Evolutionary conservation across 1,140 invertebrate genomes (phyloP).

Genomic region (Xylocopa sonorina): DNA sequence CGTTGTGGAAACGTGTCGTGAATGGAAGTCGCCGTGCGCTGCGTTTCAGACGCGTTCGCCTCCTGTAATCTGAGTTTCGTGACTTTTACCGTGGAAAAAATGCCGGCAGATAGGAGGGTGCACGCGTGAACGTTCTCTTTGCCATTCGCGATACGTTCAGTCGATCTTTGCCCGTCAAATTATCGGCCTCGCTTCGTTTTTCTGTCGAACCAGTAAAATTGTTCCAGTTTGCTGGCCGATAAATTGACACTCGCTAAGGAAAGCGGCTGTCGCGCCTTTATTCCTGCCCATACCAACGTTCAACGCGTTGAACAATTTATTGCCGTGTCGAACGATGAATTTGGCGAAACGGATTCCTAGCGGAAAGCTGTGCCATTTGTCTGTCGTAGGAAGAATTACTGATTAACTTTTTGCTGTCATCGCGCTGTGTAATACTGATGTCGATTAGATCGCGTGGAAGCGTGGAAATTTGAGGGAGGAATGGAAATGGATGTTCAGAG

Average conservation of each 20-base stretch:
- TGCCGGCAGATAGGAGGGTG: neutral
- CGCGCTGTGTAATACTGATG: neutral
- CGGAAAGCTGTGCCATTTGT: neutral
- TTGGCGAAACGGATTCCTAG: neutral
- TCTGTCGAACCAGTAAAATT: no score
- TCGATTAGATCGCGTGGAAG: no score
- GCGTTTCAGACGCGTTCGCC: conserved; percentile 33
- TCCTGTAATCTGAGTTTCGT: conserved; percentile 8
- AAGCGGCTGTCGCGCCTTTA: neutral
- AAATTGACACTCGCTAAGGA: neutral
- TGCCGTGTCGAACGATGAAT: neutral
- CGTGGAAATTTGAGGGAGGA: no score
- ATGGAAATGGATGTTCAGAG: no score
- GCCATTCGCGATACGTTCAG: neutral
- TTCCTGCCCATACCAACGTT: neutral
- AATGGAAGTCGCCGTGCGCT: conserved; percentile 36
- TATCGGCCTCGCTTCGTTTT: neutral
- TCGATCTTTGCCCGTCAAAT: neutral
- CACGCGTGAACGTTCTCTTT: no score
- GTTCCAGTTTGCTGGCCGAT: conserved; percentile 5
- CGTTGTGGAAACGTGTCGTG: conserved; percentile 59
- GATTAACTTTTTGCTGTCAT: neutral
- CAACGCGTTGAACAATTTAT: neutral
- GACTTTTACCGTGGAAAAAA: neutral
- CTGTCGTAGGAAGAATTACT: no score